phyloP scores from a whole-genome alignment of 2,797 vertebrate species.

The Lagorchestes hirsutus region DNA sequence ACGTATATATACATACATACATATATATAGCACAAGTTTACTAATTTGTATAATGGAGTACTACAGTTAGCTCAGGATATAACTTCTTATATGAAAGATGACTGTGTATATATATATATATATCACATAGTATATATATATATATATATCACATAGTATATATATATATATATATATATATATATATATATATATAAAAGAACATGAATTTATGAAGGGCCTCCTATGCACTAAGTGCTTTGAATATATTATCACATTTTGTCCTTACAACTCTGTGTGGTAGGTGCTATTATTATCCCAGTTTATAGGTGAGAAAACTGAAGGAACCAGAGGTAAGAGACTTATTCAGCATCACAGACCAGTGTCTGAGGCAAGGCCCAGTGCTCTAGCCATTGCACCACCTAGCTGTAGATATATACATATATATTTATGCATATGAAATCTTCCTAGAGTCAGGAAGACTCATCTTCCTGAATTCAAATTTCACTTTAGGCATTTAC shows the following conservation, averaged over 20 bases:
- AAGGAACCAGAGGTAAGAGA: background rate
- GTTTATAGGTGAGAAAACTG: background rate
- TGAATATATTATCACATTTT: background rate
- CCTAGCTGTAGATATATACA: no score
- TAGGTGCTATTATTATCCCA: background rate
- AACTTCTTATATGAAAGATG: background rate
- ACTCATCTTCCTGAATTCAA: background rate
- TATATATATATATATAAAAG: background rate
- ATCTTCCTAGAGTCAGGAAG: background rate
- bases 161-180: background rate
- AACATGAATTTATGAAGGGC: background rate
- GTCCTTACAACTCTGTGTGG: background rate
- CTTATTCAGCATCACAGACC: background rate
- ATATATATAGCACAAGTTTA: no score
- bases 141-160: background rate
- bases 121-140: no score
- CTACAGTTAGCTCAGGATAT: background rate
- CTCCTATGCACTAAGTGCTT: background rate
- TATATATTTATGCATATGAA: background rate
- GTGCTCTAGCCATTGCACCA: background rate
- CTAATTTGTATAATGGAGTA: background rate
- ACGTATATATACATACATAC: no score
- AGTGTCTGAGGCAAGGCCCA: background rate
- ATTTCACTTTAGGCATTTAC: background rate
- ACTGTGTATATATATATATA: background rate